phyloP scores from a whole-genome alignment of 2,113 vertebrate genomes.

The Cochlearius cochlearius region DNA sequence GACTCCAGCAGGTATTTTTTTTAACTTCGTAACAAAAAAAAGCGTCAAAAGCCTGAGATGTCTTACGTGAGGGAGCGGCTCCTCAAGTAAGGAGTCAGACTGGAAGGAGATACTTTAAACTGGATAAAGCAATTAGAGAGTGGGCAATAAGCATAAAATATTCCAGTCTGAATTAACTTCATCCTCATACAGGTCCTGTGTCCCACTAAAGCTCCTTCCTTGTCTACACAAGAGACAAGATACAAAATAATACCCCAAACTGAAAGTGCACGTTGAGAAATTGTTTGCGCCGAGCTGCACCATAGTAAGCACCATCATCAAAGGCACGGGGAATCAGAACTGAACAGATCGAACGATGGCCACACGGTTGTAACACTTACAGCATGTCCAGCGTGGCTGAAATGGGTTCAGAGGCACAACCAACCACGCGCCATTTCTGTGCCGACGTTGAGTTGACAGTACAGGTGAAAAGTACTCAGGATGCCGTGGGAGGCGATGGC shows the following conservation, averaged over 20 bases:
- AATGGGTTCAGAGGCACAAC: neutral
- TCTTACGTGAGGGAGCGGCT: neutral
- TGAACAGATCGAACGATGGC: fast-evolving
- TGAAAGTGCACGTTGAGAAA: neutral
- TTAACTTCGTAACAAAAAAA: neutral
- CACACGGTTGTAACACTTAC: neutral
- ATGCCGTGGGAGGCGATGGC: fast-evolving
- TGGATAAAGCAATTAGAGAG: neutral
- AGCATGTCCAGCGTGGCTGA: neutral
- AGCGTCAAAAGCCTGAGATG: neutral
- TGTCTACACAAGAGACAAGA: neutral
- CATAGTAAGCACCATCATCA: neutral
- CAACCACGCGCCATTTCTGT: neutral
- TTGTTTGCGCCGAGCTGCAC: neutral
- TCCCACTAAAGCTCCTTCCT: neutral
- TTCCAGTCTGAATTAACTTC: neutral
- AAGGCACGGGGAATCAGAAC: neutral
- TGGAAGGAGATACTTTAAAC: neutral
- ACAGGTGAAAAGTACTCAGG: neutral
- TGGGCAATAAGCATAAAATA: neutral
- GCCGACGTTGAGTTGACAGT: fast-evolving
- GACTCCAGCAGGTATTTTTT: neutral
- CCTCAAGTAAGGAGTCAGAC: neutral
- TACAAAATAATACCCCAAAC: neutral
- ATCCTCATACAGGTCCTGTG: neutral